Percentiles rank a stretch among this genome's conserved stretches.
These are phyloP conservation scores for Rhingia rostrata DNA, from an alignment of 2,888 invertebrate genomes.

Conservation along the genomic window DNA sequence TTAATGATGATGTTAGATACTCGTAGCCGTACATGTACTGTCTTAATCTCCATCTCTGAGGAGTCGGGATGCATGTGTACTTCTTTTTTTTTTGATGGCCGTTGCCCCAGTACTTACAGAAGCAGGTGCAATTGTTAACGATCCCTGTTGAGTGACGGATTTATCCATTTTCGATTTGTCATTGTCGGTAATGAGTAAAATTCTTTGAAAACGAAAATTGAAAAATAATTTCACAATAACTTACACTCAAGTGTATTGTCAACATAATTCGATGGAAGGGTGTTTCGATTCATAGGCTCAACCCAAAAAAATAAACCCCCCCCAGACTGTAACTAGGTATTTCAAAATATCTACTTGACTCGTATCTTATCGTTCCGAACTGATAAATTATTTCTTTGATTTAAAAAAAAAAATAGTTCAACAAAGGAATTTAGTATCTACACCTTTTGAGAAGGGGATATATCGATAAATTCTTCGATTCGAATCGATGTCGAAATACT, in stretches of 20 bases:
- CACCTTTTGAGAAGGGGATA: conserved; percentile 1
- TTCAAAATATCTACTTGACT: conserved; percentile 17
- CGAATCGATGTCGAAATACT: conserved; percentile 9
- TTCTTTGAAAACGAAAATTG: conserved; percentile 5
- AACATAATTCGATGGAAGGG: conserved; percentile 26
- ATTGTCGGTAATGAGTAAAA: conserved; percentile 23
- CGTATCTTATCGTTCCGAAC: conserved; percentile 51
- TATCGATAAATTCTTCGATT: conserved; percentile 13
- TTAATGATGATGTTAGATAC: conserved; percentile 57
- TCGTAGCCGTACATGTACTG: not conserved
- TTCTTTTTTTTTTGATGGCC: not conserved
- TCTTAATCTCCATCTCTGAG: conserved; percentile 18
- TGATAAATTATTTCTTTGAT: conserved; percentile 51
- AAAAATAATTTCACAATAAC: conserved; percentile 34
- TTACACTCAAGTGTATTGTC: not conserved
- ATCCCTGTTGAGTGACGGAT: conserved; percentile 57
- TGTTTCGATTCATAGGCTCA: conserved; percentile 3
- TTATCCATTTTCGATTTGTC: conserved; percentile 47
- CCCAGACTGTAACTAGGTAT: conserved; percentile 17
- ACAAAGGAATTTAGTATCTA: conserved; percentile 28
- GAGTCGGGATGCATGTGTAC: not conserved
- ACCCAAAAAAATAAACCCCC: not conserved
- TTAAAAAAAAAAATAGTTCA: conserved; percentile 3
- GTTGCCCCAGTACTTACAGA: conserved; percentile 9
- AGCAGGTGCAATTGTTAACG: conserved; percentile 63